A percentile compares a stretch with the other conserved stretches of the same genome.
phyloP scores from a whole-genome alignment of 1,140 invertebrate species.

The Drosophila nigromelanica region DNA sequence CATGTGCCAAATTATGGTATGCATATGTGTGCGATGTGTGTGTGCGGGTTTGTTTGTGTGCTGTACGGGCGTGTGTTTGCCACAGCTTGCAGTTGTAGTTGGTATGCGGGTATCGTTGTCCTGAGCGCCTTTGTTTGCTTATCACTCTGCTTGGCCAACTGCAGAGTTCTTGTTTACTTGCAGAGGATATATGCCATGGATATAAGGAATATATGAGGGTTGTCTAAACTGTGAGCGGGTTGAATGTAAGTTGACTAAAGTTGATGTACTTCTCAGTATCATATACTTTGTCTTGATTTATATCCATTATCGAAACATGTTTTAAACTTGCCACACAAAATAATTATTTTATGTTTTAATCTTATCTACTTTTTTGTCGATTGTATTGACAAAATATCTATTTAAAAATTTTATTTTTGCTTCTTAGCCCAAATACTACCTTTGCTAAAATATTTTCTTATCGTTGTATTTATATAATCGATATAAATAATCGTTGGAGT shows the following conservation, averaged over 20 bases:
- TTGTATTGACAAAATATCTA: too few relatives aligned
- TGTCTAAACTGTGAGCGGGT: not conserved
- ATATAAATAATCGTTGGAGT: not conserved
- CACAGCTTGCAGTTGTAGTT: conserved; percentile 40
- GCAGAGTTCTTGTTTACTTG: conserved; percentile 35
- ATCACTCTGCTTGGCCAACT: conserved; percentile 41
- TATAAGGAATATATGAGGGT: conserved; percentile 10
- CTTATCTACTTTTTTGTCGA: too few relatives aligned
- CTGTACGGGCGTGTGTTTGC: conserved; percentile 16
- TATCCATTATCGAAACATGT: too few relatives aligned
- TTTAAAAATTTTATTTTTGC: too few relatives aligned
- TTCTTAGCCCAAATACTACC: too few relatives aligned
- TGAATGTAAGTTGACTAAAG: not conserved
- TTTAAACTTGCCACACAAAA: too few relatives aligned
- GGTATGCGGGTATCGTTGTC: conserved; percentile 34
- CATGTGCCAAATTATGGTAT: conserved; percentile 65
- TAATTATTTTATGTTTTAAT: too few relatives aligned
- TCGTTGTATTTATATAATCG: not conserved
- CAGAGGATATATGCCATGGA: conserved; percentile 9
- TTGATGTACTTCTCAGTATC: too few relatives aligned
- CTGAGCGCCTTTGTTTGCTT: conserved; percentile 43
- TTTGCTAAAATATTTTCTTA: too few relatives aligned
- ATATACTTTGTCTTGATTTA: too few relatives aligned
- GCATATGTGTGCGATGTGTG: conserved; percentile 14
- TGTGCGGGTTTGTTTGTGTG: not conserved